phyloP scores from a whole-genome alignment of 2,888 invertebrate species.

The Polylopha cassiicola region DNA sequence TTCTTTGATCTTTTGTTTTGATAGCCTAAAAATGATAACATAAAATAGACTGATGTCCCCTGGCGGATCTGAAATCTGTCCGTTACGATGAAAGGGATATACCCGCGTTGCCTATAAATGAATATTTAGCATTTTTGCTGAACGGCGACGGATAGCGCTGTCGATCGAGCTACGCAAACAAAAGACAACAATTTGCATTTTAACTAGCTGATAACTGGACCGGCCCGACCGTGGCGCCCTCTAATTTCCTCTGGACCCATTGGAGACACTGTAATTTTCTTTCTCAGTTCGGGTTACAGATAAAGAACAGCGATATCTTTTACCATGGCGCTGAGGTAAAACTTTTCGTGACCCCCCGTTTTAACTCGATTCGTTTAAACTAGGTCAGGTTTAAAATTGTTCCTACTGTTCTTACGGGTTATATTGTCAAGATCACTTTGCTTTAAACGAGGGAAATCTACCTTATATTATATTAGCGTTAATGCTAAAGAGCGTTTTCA shows the following conservation, averaged over 20 bases:
- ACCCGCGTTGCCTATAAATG: slow-evolving; percentile 56
- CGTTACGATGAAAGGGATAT: slow-evolving; percentile 39
- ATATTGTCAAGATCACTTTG: too few relatives aligned
- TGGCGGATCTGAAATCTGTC: slow-evolving; percentile 23
- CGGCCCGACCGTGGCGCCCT: slow-evolving; percentile 45
- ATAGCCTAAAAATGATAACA: slow-evolving; percentile 15
- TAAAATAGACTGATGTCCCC: slow-evolving; percentile 22
- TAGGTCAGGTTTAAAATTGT: slow-evolving; percentile 4
- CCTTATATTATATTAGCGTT: too few relatives aligned
- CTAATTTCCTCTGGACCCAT: slow-evolving; percentile 51
- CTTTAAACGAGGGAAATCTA: too few relatives aligned
- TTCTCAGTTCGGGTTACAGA: slow-evolving; percentile 44
- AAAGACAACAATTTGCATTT: slow-evolving; percentile 72
- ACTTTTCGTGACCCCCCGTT: slow-evolving; percentile 39
- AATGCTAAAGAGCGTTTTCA: too few relatives aligned
- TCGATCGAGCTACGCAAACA: slow-evolving; percentile 57
- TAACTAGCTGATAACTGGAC: slow-evolving; percentile 68
- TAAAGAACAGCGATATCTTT: slow-evolving; percentile 50
- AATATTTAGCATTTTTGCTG: slow-evolving; percentile 61
- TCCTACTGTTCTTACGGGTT: too few relatives aligned
- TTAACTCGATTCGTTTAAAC: slow-evolving; percentile 36
- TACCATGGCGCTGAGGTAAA: slow-evolving; percentile 44
- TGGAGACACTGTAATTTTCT: slow-evolving; percentile 53
- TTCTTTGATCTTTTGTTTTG: slow-evolving; percentile 1
- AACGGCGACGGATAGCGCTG: slow-evolving; percentile 36